These are phyloP conservation scores for Phyllotis vaccarum DNA, from an alignment of 2,797 vertebrate species.

Conservation along the genomic window DNA sequence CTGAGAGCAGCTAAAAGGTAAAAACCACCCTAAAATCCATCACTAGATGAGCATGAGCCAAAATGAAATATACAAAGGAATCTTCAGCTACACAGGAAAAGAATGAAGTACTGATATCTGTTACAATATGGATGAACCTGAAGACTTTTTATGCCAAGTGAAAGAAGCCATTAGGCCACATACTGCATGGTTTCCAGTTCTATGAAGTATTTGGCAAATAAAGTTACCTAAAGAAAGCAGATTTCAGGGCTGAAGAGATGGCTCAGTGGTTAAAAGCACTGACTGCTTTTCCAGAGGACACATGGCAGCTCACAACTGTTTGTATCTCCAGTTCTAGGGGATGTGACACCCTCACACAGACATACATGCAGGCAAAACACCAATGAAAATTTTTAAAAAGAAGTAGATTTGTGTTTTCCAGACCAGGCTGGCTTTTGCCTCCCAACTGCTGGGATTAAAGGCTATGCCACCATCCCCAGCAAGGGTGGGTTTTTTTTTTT, in stretches of 20 bases:
- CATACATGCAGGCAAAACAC: too few relatives aligned
- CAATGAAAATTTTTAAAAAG: too few relatives aligned
- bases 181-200: background rate
- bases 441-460: too few relatives aligned
- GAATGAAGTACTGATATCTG: background rate
- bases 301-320: too few relatives aligned
- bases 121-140: background rate
- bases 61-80: conserved; percentile 10
- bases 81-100: conserved; percentile 30
- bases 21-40: conserved; percentile 17
- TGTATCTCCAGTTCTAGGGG: too few relatives aligned
- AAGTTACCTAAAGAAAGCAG: background rate
- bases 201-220: conserved; percentile 32
- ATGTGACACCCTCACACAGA: too few relatives aligned
- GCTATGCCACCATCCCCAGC: too few relatives aligned
- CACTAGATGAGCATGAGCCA: background rate
- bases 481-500: background rate
- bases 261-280: too few relatives aligned
- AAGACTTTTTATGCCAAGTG: background rate
- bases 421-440: background rate
- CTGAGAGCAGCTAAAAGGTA: conserved; percentile 7
- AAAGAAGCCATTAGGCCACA: background rate
- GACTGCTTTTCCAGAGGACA: too few relatives aligned
- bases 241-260: background rate
- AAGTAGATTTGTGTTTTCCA: background rate